Percentiles rank a stretch among this genome's conserved stretches.
These are phyloP conservation scores for Vulpes ferrilata DNA, from an alignment of 2,113 vertebrate genomes.

Conservation along the genomic window DNA sequence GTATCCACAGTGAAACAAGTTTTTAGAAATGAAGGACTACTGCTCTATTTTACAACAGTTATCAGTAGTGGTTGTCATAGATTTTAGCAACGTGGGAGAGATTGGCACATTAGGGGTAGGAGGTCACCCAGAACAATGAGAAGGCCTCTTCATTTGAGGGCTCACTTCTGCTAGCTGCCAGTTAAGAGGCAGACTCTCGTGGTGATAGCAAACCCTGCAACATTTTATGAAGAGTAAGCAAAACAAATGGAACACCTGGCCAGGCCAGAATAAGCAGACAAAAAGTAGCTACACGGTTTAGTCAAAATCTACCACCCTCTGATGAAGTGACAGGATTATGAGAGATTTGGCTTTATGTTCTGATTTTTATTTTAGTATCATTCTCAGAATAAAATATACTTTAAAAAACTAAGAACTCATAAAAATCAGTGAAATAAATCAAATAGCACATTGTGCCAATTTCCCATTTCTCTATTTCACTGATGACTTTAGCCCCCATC, in stretches of 20 bases:
- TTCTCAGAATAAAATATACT: not conserved
- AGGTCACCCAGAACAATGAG: not conserved
- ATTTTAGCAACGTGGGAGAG: not conserved
- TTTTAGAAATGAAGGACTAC: not conserved
- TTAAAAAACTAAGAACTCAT: not conserved
- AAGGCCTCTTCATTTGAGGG: not conserved
- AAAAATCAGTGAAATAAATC: conserved; percentile 14
- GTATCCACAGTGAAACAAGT: not conserved
- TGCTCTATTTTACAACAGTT: conserved; percentile 9
- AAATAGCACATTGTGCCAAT: not conserved
- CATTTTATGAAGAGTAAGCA: not conserved
- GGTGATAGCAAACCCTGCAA: not conserved
- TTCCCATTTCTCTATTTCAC: not conserved
- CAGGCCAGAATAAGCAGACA: not conserved
- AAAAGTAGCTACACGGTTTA: not conserved
- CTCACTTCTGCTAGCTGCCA: not conserved
- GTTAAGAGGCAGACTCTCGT: not conserved
- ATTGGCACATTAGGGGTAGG: not conserved
- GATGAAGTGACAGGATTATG: not conserved
- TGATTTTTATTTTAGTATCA: not conserved
- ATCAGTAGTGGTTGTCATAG: not conserved
- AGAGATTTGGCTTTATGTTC: not conserved
- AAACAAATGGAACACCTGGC: not conserved
- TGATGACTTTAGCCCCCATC: not conserved
- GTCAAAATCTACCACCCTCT: not conserved